Base-by-base conservation (phyloP, 1,140 invertebrate genomes). In the Drosophila lacteicornis region DNA sequence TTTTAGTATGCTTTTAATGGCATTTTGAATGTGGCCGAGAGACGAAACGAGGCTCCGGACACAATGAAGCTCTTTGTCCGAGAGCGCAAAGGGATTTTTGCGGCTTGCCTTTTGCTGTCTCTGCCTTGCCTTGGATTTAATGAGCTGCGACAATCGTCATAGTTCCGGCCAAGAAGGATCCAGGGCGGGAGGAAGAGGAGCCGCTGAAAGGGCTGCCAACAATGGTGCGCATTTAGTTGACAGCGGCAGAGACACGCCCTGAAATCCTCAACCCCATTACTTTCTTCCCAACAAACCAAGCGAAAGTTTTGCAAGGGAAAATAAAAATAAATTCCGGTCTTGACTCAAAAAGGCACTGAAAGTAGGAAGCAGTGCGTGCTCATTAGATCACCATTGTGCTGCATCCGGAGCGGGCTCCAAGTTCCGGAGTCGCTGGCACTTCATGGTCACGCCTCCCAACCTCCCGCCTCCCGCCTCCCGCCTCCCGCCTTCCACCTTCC, bases 1-100 rank as follows among this genome's bases (percentile, higher is more conserved):
- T 88, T 88, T 88, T 90, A 88, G 85, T 88, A 90, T 88, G 78
- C 85, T 88, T 85, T 88, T 88, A 88, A 88, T 88, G 84, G 85
- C 84, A 85, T 88, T 88, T 90, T 88, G 85, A 88, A 88, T 88
- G 84, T 88, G 85, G 78, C 77, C 46, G 40, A 30, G 80, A 53
- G 76, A 90, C 82, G 79, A 60, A 62, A 63, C 61, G 49, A 63
- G 80, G 13, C 33, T 59, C 65, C 33, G 43, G 38, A 77, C 69
- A 86, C 75, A 82, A 87, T 76, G 81, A 67, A 57, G 81, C 66
- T 59, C 77, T 80, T 83, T 83, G 82, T 83, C 49, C 47, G 33
- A 61, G 25, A 51, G 36, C 47, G 74, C 65, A 76, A 79, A 87
- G 63, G 75, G 60, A 73, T 86, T 86, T 78, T 80, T 83, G 70